phyloP scores from a whole-genome alignment of 2,888 invertebrate species.

The Polymixis lichenea region DNA sequence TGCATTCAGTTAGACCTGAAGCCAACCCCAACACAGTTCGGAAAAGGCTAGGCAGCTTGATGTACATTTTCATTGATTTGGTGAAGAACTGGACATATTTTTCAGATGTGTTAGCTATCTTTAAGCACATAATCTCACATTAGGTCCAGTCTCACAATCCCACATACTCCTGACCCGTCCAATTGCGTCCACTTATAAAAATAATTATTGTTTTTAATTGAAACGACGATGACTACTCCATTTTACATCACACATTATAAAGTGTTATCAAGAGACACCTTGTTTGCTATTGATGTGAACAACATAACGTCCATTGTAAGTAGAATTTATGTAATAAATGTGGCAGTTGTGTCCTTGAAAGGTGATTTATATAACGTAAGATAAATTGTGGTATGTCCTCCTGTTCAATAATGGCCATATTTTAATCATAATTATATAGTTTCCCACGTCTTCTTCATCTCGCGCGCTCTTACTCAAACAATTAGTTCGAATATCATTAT shows the following conservation, averaged over 20 bases:
- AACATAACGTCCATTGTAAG: background rate
- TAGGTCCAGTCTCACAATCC: slow-evolving; percentile 6
- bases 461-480: too few relatives aligned
- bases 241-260: slow-evolving; percentile 20
- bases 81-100: background rate
- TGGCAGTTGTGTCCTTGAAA: background rate
- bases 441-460: background rate
- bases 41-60: too few relatives aligned
- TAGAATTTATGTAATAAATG: slow-evolving; percentile 11
- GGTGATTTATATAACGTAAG: background rate
- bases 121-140: slow-evolving; percentile 28
- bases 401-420: too few relatives aligned
- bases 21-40: too few relatives aligned
- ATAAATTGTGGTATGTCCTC: background rate
- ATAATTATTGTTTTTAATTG: slow-evolving; percentile 78
- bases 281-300: slow-evolving; percentile 11
- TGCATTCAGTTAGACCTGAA: too few relatives aligned
- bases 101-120: background rate
- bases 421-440: background rate
- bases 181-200: slow-evolving; percentile 55
- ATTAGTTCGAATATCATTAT: too few relatives aligned
- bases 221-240: slow-evolving; percentile 71
- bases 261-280: slow-evolving; percentile 15
- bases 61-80: background rate
- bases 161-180: slow-evolving; percentile 37